Percentiles rank a stretch among this genome's conserved stretches.
These are phyloP conservation scores for Zoanthus sociatus DNA, from an alignment of 92 coral and sea anemone genomes.

Conservation along the genomic window DNA sequence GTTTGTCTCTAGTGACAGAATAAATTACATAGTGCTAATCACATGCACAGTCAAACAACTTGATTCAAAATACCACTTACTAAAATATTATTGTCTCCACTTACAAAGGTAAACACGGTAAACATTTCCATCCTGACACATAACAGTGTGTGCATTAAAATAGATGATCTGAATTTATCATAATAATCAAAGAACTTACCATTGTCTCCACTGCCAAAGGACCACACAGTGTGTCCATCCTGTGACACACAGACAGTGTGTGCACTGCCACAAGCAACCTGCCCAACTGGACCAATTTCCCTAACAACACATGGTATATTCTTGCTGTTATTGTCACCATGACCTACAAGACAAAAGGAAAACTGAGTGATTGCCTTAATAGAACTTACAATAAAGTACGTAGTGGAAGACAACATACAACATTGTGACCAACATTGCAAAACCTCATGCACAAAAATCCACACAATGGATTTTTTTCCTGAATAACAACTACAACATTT, in stretches of 20 bases:
- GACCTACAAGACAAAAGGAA: conserved; percentile 49
- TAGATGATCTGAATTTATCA: neutral
- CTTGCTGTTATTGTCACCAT: conserved; percentile 90
- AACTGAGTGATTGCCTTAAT: neutral
- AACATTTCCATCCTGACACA: too few relatives aligned
- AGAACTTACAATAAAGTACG: neutral
- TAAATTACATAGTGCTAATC: too few relatives aligned
- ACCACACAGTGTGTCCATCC: conserved; percentile 87
- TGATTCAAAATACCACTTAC: too few relatives aligned
- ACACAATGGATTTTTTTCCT: too few relatives aligned
- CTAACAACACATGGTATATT: conserved; percentile 82
- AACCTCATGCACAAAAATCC: too few relatives aligned
- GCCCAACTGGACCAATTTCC: conserved; percentile 80
- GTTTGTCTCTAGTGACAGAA: too few relatives aligned
- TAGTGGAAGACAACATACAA: neutral
- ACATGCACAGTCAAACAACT: too few relatives aligned
- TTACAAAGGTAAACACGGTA: too few relatives aligned
- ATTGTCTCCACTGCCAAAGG: conserved; percentile 94
- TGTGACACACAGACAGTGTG: conserved; percentile 90
- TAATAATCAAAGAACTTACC: conserved; percentile 43
- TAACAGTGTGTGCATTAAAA: too few relatives aligned
- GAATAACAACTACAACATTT: too few relatives aligned
- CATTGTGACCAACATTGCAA: too few relatives aligned
- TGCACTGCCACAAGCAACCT: conserved; percentile 93
- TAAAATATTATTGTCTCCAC: too few relatives aligned